Evolutionary conservation across 2,113 vertebrate genomes (phyloP), one percentile per base, ranked within the genome.

Genomic region (Circaetus gallicus): DNA sequence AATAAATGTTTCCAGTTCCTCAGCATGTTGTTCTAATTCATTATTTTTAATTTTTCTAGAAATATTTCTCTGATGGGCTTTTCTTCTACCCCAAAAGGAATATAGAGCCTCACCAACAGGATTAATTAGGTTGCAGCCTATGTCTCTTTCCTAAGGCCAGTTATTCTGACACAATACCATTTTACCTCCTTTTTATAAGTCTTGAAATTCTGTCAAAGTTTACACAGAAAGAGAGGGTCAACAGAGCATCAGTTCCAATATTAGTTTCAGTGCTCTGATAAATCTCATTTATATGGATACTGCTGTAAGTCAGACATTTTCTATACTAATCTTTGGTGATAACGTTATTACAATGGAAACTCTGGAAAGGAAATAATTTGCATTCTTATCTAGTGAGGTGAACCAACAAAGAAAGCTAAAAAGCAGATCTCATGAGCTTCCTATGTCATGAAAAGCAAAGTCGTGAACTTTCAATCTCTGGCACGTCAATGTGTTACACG

Each of bases 401-500:
- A 84, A 20, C 29, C 1, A 2, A 84, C 25, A 59, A 65, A 58
- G n/a, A 4, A 38, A 78, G 10, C n/a, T 81, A 45, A 78, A 66
- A 84, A 42, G 10, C 47, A 82, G 24, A n/a, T 18, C 55, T 58
- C 38, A 14, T 29, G 36, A 77, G 28, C 40, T 80, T 52, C 78
- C 78, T 43, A 8, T 26, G 9, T 42, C 69, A 53, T 6, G 25
- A 69, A 67, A 59, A 91, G 6, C n/a, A 43, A 78, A 86, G 61
- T 19, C 2, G 0, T 24, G 56, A 91, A 61, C 36, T 77, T 38
- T 47, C 32, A 45, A 3, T 31, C 40, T 58, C 36, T 29, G 25
- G 16, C 3, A 2, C 16, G 25, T 28, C 2, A 1, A 17, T 0
- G 3, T 11, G 31, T 31, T 58, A 17, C 6, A 3, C 2, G 4